phyloP scores from a whole-genome alignment of 2,888 invertebrate species.

The Caenorhabditis zanzibari region DNA sequence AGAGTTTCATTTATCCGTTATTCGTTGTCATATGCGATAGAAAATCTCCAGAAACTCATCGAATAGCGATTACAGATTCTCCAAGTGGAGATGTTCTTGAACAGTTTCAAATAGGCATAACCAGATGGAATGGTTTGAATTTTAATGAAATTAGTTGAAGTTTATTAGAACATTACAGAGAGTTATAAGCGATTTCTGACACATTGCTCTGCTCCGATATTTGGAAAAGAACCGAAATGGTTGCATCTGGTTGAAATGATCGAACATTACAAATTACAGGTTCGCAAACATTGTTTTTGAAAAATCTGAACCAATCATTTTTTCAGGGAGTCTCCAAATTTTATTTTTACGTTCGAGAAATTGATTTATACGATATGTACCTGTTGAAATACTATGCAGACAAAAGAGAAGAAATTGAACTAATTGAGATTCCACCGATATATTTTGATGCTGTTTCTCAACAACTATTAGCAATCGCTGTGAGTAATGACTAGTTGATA shows the following conservation, averaged over 20 bases:
- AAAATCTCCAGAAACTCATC: slow-evolving; percentile 20
- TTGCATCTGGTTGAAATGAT: slow-evolving; percentile 54
- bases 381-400: slow-evolving; percentile 25
- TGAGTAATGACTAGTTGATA: not conserved
- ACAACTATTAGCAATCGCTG: slow-evolving; percentile 38
- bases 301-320: not conserved
- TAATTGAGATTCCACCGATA: slow-evolving; percentile 46
- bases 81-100: slow-evolving; percentile 10
- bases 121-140: slow-evolving; percentile 37
- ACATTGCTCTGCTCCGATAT: slow-evolving; percentile 52
- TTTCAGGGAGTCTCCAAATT: slow-evolving; percentile 49
- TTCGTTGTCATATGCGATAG: slow-evolving; percentile 47
- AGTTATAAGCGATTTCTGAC: slow-evolving; percentile 14
- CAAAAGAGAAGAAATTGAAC: slow-evolving; percentile 32
- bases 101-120: slow-evolving; percentile 32
- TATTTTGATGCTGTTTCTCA: slow-evolving; percentile 53
- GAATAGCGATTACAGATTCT: slow-evolving; percentile 42
- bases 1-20: slow-evolving; percentile 47
- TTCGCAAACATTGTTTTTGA: slow-evolving; percentile 4
- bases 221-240: slow-evolving; percentile 58
- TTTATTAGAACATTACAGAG: not conserved
- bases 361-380: slow-evolving; percentile 35
- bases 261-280: slow-evolving; percentile 55
- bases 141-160: not conserved
- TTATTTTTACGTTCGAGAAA: slow-evolving; percentile 48